Conservation (phyloP, 2,888 invertebrate species). For the Acleris laterana region DNA sequence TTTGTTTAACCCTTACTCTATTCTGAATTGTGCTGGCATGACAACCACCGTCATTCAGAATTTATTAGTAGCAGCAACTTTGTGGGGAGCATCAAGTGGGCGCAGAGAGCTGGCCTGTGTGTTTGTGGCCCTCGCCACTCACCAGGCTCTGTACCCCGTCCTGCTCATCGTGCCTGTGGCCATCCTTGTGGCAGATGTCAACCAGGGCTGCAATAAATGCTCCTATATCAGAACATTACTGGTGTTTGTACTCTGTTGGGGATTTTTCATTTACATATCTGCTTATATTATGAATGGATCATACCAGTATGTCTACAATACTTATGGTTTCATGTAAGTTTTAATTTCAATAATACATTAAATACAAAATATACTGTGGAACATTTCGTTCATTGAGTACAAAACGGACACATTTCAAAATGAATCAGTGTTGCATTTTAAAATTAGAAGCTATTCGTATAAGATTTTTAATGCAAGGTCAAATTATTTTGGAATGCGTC, state of each 20-base stretch:
- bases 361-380: too few species aligned
- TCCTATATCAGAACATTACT: constrained; percentile 78
- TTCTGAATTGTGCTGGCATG: constrained; percentile 93
- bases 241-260: constrained; percentile 81
- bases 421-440: too few species aligned
- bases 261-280: constrained; percentile 84
- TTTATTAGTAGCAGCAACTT: constrained; percentile 89
- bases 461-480: too few species aligned
- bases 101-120: constrained; percentile 85
- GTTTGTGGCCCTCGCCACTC: constrained; percentile 90
- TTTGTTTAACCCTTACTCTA: constrained; percentile 94
- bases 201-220: constrained; percentile 75
- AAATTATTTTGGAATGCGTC: too few species aligned
- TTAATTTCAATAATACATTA: constrained; percentile 39
- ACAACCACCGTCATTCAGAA: constrained; percentile 96
- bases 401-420: too few species aligned
- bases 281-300: constrained; percentile 86
- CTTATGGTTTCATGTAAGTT: constrained; percentile 93
- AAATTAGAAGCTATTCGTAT: too few species aligned
- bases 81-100: constrained; percentile 89
- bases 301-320: constrained; percentile 87
- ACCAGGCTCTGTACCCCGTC: constrained; percentile 93
- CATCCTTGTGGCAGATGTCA: constrained; percentile 86
- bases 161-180: constrained; percentile 92
- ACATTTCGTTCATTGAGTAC: too few species aligned